Base-by-base conservation (phyloP, 2,888 invertebrate species). In the Xiphydria camelus region DNA sequence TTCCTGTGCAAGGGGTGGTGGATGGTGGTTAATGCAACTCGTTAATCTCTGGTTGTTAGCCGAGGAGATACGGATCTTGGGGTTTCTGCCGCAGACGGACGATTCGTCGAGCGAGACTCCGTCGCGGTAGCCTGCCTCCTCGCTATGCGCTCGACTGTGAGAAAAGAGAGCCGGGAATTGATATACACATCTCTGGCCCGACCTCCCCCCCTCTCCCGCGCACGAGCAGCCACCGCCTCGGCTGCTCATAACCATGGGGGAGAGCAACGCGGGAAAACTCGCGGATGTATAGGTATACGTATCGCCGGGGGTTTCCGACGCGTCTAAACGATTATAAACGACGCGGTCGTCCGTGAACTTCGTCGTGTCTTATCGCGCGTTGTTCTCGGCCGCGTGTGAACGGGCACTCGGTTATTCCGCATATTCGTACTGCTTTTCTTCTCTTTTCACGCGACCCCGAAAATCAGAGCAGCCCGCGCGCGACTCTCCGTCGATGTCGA, bases 1-100 rank as follows among this genome's bases (percentile, higher is more conserved):
- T 57, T 58, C 57, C 60, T 55, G 57, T 58, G 57, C 57, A 56
- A 54, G 59, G n/a, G n/a, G n/a, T n/a, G 57, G 58, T 61, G 64
- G 59, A 62, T 58, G 59, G 47, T 47, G 61, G 63, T 60, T 70
- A 68, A 70, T 70, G 66, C 64, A 58, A 67, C 68, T 70, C 72
- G 68, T 73, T 71, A 68, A 73, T 73, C 70, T 70, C 66, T 51
- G 59, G 61, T 64, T 67, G 65, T 68, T 68, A 66, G 64, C 62
- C 64, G 62, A 62, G 64, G 55, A 64, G 70, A 70, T 71, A 64
- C 64, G 58, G 62, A 73, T 65, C 71, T 68, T 56, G 47, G 46
- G 59, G 62, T 64, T 67, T 70, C 66, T 66, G 64, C 66, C 66
- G 61, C 66, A 68, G 68, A 70, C 66, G 64, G 62, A 70, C 67